A percentile compares a stretch with the other conserved stretches of the same genome.
Evolutionary conservation across 2,113 vertebrate species (phyloP).

Genomic region (Corythornis cristatus): DNA sequence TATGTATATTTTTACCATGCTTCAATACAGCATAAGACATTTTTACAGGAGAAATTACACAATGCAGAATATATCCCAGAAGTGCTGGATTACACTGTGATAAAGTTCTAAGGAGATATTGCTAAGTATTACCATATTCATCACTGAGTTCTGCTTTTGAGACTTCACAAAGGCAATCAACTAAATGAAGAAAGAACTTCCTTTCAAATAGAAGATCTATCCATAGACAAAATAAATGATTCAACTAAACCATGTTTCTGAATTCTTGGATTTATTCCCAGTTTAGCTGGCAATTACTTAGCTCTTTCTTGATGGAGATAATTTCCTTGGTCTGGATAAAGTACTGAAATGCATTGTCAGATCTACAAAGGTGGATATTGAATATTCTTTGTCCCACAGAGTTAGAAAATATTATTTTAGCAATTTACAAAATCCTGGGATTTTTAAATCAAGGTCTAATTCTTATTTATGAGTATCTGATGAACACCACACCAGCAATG

Average conservation of each 20-base stretch:
- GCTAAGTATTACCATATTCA: background rate
- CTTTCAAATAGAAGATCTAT: background rate
- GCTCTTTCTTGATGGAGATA: background rate
- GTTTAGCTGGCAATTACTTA: background rate
- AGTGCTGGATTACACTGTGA: background rate
- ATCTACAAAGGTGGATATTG: background rate
- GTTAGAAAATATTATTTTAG: background rate
- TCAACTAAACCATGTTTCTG: background rate
- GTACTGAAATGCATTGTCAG: background rate
- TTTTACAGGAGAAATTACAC: background rate
- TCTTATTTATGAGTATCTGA: background rate
- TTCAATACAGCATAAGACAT: background rate
- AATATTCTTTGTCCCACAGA: background rate
- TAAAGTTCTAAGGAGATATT: background rate
- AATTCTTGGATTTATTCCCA: background rate
- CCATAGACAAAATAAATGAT: background rate
- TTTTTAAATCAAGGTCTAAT: background rate
- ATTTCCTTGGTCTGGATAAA: background rate
- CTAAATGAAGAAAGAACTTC: background rate
- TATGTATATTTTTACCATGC: background rate
- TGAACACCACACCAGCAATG: background rate
- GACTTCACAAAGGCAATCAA: constrained; percentile 9
- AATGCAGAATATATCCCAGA: background rate
- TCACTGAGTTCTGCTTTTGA: background rate
- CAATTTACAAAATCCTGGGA: background rate